Percentiles rank a stretch among this genome's conserved stretches.
Conservation (phyloP, 2,113 vertebrate species). For the Mystacornis crossleyi region DNA sequence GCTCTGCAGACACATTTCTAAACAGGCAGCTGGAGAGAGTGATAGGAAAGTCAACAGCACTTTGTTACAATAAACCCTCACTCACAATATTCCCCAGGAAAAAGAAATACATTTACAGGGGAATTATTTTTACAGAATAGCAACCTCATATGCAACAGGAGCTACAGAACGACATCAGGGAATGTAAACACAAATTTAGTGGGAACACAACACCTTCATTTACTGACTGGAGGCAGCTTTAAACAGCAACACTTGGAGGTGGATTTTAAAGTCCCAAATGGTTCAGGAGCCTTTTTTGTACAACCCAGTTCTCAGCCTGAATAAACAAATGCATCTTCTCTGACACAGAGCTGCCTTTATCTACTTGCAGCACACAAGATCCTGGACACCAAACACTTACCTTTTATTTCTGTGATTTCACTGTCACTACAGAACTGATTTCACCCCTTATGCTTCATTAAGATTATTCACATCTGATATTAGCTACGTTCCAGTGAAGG, state of each 20-base stretch:
- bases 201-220: background rate
- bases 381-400: background rate
- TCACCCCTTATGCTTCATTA: background rate
- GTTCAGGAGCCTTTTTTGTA: background rate
- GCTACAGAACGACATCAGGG: background rate
- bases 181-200: background rate
- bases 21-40: conserved; percentile 7
- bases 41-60: background rate
- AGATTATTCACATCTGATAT: conserved; percentile 19
- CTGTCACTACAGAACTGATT: conserved; percentile 4
- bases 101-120: background rate
- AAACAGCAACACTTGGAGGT: background rate
- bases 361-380: background rate
- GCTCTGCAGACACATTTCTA: background rate
- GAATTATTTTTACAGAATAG: background rate
- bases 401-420: conserved; percentile 21
- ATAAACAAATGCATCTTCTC: background rate
- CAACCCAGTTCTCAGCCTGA: background rate
- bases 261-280: background rate
- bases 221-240: background rate
- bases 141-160: background rate
- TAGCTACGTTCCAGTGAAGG: background rate
- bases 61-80: background rate
- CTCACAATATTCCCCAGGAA: background rate
- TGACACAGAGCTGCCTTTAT: background rate